These are phyloP conservation scores for Panzeria rudis DNA, from an alignment of 2,888 invertebrate genomes.

Conservation along the genomic window DNA sequence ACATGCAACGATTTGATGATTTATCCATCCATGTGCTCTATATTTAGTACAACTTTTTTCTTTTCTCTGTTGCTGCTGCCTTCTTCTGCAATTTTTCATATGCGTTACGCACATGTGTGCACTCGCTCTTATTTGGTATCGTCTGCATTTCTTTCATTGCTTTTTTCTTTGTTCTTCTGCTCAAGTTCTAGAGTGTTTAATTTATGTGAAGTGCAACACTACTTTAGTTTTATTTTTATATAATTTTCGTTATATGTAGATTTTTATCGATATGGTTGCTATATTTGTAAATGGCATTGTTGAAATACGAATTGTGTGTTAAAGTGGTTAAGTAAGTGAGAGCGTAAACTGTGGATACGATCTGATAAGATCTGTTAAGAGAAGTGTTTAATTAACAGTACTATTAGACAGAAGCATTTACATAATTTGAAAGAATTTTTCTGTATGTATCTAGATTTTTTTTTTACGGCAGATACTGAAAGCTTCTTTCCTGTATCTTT, in stretches of 20 bases:
- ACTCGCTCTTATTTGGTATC: slow-evolving; percentile 19
- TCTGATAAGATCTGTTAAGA: not conserved
- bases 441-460: no score
- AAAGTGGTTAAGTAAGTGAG: slow-evolving; percentile 23
- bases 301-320: slow-evolving; percentile 28
- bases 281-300: slow-evolving; percentile 2
- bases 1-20: slow-evolving; percentile 17
- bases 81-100: slow-evolving; percentile 36
- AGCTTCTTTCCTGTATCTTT: no score
- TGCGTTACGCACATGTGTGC: slow-evolving; percentile 42
- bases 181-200: slow-evolving; percentile 4
- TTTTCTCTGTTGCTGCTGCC: not conserved
- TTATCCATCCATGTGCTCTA: slow-evolving; percentile 52
- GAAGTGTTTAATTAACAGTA: not conserved
- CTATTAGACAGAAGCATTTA: no score
- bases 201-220: not conserved
- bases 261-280: slow-evolving; percentile 14
- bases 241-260: not conserved
- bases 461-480: no score
- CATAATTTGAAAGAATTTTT: no score
- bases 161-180: not conserved
- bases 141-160: slow-evolving; percentile 32
- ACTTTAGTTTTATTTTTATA: not conserved
- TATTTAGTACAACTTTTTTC: slow-evolving; percentile 34
- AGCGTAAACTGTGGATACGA: slow-evolving; percentile 11